phyloP scores from a whole-genome alignment of 2,797 vertebrate genomes.

The Myripristis murdjan region DNA sequence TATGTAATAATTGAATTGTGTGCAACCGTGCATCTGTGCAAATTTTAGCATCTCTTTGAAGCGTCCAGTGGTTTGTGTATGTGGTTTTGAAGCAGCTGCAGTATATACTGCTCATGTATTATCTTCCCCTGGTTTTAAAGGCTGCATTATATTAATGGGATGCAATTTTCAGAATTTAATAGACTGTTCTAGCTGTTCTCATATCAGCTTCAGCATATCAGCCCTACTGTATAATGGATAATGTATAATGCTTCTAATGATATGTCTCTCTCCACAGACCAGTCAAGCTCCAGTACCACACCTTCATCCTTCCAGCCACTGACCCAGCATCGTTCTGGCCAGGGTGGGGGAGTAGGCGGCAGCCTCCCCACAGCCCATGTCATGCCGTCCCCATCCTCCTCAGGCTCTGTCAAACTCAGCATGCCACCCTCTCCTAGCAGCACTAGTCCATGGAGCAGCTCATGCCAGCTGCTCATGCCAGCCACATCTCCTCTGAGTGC shows the following conservation, averaged over 20 bases:
- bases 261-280: constrained; percentile 82
- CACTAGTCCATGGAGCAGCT: constrained; percentile 81
- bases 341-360: constrained; percentile 59
- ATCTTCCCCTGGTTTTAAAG: no score
- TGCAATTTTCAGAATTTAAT: no score
- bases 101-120: no score
- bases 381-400: constrained; percentile 83
- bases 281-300: constrained; percentile 92
- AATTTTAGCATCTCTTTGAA: no score
- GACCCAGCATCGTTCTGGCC: constrained; percentile 84
- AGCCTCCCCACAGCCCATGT: constrained; percentile 90
- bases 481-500: constrained; percentile 80
- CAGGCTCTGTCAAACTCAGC: constrained; percentile 74
- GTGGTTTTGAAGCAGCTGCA: no score
- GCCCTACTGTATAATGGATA: no score
- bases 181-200: no score
- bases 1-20: no score
- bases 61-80: no score
- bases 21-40: no score
- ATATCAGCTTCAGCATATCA: no score
- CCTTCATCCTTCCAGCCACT: constrained; percentile 88
- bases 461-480: constrained; percentile 73
- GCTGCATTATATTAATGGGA: no score
- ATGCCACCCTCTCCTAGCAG: constrained; percentile 63
- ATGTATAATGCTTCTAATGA: not conserved